These are phyloP conservation scores for Hyperopisus bebe DNA, from an alignment of 2,113 vertebrate genomes.

Conservation along the genomic window DNA sequence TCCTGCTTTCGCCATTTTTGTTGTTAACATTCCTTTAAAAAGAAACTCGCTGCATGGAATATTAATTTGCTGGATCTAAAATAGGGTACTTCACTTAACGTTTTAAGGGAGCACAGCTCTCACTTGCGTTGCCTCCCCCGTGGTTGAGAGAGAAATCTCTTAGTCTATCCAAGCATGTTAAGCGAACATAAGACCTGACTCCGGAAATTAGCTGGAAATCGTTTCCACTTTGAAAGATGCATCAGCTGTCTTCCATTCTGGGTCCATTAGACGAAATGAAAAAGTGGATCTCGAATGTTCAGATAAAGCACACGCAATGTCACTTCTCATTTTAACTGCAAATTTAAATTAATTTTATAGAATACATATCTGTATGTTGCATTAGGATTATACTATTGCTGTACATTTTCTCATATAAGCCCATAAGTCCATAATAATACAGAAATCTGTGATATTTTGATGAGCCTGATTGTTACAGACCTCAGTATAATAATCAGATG, in stretches of 20 bases:
- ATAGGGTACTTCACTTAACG: not conserved
- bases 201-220: not conserved
- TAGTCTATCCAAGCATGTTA: conserved; percentile 10
- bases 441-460: not conserved
- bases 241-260: not conserved
- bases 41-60: conserved; percentile 4
- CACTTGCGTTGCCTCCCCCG: not conserved
- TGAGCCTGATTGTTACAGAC: not conserved
- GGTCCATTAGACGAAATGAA: not conserved
- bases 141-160: not conserved
- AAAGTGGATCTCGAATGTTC: not conserved
- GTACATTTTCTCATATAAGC: not conserved
- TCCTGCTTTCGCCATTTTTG: not conserved
- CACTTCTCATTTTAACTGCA: not conserved
- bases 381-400: not conserved
- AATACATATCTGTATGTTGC: not conserved
- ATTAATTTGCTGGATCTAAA: conserved; percentile 13
- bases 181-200: not conserved
- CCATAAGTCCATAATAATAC: not conserved
- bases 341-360: not conserved
- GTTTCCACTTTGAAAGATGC: conserved; percentile 2
- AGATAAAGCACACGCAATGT: not conserved
- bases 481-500: not conserved
- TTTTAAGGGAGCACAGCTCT: conserved; percentile 1
- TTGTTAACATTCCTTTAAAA: not conserved